Conservation (phyloP, 2,888 invertebrate species). For the Caenorhabditis panamensis region DNA sequence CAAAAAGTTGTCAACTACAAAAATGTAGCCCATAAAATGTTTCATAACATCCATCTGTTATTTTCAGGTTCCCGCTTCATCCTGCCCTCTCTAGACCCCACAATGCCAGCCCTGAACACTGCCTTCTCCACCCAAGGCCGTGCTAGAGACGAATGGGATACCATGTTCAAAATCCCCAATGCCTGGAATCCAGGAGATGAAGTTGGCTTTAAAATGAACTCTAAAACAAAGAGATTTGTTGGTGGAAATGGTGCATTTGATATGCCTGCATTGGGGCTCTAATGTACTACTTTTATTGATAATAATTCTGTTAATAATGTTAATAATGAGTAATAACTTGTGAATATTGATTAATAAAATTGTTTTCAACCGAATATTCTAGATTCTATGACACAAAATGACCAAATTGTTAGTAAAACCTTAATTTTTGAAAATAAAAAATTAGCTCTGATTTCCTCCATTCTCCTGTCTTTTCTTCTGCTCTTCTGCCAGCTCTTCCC, state of each 20-base stretch:
- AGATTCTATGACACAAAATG: neutral
- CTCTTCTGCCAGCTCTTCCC: conserved; percentile 84
- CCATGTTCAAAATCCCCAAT: conserved; percentile 77
- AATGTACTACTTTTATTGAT: conserved; percentile 12
- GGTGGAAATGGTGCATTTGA: conserved; percentile 77
- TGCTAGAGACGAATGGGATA: conserved; percentile 76
- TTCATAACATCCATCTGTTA: no score
- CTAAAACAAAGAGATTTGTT: conserved; percentile 70
- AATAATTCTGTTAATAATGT: neutral
- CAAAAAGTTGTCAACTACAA: no score
- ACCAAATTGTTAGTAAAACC: neutral
- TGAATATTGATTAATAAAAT: no score
- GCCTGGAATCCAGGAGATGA: conserved; percentile 76
- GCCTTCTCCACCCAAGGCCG: conserved; percentile 77
- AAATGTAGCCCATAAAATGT: no score
- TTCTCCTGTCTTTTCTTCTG: conserved; percentile 67
- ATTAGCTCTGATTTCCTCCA: neutral
- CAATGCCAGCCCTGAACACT: conserved; percentile 74
- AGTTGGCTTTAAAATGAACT: conserved; percentile 72
- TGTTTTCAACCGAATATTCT: no score
- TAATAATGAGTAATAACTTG: neutral
- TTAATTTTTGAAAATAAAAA: no score
- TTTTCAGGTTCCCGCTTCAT: conserved; percentile 68
- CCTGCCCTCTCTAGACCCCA: conserved; percentile 77
- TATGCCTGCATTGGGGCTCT: conserved; percentile 69